These are phyloP conservation scores for Trichomycterus rosablanca DNA, from an alignment of 2,113 vertebrate genomes.

Conservation along the genomic window DNA sequence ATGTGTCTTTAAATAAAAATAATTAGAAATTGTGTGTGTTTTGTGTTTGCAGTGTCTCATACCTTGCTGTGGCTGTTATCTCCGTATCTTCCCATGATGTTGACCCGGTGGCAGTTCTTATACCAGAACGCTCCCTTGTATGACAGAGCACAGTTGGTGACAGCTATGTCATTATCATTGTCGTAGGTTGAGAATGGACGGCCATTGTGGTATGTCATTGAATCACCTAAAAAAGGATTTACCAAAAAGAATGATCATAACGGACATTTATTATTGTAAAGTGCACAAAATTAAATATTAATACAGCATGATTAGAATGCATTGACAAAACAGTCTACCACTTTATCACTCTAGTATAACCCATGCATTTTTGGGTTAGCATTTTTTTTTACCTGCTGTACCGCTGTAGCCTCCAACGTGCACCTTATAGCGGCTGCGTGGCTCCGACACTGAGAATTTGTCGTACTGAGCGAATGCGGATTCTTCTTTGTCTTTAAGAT, in stretches of 20 bases:
- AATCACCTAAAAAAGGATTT: constrained; percentile 77
- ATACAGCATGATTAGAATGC: no score
- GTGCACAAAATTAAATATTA: no score
- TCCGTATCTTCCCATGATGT: constrained; percentile 93
- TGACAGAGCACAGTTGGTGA: constrained; percentile 96
- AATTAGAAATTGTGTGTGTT: no score
- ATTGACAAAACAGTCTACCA: no score
- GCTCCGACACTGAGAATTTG: constrained; percentile 81
- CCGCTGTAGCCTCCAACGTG: constrained; percentile 90
- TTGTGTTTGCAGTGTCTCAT: constrained; percentile 5
- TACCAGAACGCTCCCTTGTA: constrained; percentile 99
- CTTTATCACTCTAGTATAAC: no score
- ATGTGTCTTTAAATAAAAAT: no score
- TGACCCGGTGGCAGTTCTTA: constrained; percentile 96
- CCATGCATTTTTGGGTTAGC: no score
- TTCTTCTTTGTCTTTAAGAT: constrained; percentile 81
- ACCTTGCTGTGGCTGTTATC: constrained; percentile 97
- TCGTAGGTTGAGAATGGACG: constrained; percentile 92
- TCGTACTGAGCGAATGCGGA: constrained; percentile 84
- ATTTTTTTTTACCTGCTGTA: constrained; percentile 76
- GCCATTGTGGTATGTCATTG: constrained; percentile 92
- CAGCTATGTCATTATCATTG: constrained; percentile 91
- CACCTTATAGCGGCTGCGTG: constrained; percentile 82
- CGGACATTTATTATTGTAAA: not conserved
- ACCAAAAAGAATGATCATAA: not conserved